A percentile compares a stretch with the other conserved stretches of the same genome.
These are phyloP conservation scores for Sinopyrophorus schimmeli DNA, from an alignment of 2,888 invertebrate genomes.

Conservation along the genomic window DNA sequence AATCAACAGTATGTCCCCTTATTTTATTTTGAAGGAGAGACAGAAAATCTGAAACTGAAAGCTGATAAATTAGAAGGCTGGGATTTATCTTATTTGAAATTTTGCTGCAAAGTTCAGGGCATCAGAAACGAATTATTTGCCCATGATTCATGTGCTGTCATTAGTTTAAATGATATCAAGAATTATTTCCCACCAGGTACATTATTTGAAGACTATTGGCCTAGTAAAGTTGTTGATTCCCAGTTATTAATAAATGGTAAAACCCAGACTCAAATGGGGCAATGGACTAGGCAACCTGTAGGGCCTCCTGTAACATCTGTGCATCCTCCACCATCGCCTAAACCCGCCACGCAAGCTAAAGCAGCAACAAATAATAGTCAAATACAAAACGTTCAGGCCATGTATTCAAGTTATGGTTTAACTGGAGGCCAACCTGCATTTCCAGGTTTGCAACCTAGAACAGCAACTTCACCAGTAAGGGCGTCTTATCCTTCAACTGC, in stretches of 20 bases:
- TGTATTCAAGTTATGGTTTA: constrained; percentile 44
- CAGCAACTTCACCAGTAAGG: constrained; percentile 46
- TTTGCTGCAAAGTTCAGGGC: constrained; percentile 93
- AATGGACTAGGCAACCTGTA: constrained; percentile 79
- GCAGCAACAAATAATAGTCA: constrained; percentile 45
- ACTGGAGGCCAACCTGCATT: constrained; percentile 45
- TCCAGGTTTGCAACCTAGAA: constrained; percentile 45
- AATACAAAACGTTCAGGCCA: constrained; percentile 45
- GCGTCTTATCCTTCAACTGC: constrained; percentile 50
- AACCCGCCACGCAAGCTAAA: constrained; percentile 52
- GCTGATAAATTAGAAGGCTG: constrained; percentile 87
- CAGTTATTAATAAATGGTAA: constrained; percentile 75
- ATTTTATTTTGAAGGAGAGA: constrained; percentile 89
- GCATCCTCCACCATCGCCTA: constrained; percentile 52
- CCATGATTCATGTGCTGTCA: constrained; percentile 88
- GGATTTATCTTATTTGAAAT: constrained; percentile 91
- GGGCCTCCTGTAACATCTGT: constrained; percentile 67
- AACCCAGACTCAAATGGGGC: constrained; percentile 61
- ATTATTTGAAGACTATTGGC: constrained; percentile 92
- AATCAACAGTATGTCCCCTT: constrained; percentile 87
- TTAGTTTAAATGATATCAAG: constrained; percentile 86
- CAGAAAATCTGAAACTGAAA: constrained; percentile 86
- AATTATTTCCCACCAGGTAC: constrained; percentile 89
- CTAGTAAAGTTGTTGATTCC: constrained; percentile 83
- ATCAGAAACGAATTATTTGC: constrained; percentile 89